Evolutionary conservation across 2,888 invertebrate genomes (phyloP).

Genomic region (Elysia crispata): DNA sequence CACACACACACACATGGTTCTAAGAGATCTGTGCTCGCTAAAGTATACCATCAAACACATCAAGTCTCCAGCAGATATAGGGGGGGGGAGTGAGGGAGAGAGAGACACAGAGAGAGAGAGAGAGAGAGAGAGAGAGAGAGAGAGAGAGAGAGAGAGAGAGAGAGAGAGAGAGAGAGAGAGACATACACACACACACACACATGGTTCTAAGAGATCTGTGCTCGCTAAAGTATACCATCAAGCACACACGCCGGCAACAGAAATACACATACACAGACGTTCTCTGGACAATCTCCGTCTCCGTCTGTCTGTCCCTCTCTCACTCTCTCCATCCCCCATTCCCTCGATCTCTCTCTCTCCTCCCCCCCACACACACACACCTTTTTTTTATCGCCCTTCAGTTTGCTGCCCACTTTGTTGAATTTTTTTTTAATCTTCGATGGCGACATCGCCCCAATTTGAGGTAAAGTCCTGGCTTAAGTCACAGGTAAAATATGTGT

Average conservation of each 20-base stretch:
- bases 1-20: constrained; percentile 1
- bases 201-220: neutral
- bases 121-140: no score
- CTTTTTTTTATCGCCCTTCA: neutral
- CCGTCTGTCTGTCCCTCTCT: neutral
- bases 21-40: neutral
- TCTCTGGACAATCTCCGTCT: neutral
- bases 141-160: neutral
- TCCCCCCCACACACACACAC: neutral
- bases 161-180: neutral
- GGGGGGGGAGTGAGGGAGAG: neutral
- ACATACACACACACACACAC: neutral
- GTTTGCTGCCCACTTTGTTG: no score
- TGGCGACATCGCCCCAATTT: no score
- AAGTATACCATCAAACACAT: no score
- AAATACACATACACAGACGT: neutral
- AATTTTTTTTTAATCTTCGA: no score
- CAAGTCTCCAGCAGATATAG: neutral
- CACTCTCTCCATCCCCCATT: constrained; percentile 5
- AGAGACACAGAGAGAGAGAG: no score
- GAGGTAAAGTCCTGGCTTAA: no score
- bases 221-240: no score
- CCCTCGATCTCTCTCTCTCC: constrained; percentile 6
- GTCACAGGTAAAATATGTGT: no score
- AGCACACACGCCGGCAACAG: no score